Evolutionary conservation across 2,797 vertebrate species (phyloP), one percentile per base, ranked within the genome.

Genomic region (Loriculus beryllinus): DNA sequence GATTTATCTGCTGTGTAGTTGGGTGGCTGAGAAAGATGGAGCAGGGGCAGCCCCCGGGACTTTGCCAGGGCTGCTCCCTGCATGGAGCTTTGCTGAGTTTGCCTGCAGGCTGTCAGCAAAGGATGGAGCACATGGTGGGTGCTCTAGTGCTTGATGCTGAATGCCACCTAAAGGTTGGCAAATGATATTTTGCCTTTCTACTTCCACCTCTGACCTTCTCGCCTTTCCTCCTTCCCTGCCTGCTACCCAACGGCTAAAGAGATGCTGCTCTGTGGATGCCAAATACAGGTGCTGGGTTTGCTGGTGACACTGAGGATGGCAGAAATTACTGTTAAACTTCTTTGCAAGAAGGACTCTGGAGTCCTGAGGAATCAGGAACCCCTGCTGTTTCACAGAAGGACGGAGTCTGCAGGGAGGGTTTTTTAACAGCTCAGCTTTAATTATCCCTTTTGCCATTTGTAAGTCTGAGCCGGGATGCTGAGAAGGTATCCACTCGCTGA

Each of bases 231-330:
- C 64, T 71, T 31, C 48, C 21, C 42, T 13, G 76, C 43, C 35
- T 35, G 35, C 23, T 43, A 28, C 12, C 42, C 57, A 7, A 47
- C 19, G 31, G 21, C 21, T 22, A 9, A 35, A 12, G 40, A 51
- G 70, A 17, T 49, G 75, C 48, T 67, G 76, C 35, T 49, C 14
- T 48, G 0, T 6, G 70, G 35, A 1, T 25, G 69, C 51, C 74
- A 56, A 25, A 6, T 4, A 2, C 12, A n/a, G 71, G 48, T 0
- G 0, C 35, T 14, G 23, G 40, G 7, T 3, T 76, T 84, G 14
- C 13, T 67, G 6, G 14, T 2, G 6, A 10, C 15, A 3, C n/a
- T 9, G 43, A 10, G 29, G 19, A 39, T 14, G 33, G 49, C 10
- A 17, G 74, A 39, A 60, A 39, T 15, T 29, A 59, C 51, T 21